Percentiles rank a stretch among this genome's conserved stretches.
Conservation (phyloP, 2,888 invertebrate genomes). For the Meteorus cinctellus region DNA sequence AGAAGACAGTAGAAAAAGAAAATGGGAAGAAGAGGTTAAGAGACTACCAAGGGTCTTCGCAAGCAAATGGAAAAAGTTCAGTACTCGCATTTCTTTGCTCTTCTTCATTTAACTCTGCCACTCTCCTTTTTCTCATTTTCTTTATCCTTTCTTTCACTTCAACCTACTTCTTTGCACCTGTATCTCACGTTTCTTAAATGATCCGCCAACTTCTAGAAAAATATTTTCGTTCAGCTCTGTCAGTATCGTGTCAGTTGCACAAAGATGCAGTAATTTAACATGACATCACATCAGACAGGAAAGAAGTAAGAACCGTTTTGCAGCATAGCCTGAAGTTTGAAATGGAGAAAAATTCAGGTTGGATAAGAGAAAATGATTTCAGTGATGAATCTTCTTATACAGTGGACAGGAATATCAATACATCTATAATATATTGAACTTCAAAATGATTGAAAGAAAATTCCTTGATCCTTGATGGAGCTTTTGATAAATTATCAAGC, state of each 20-base stretch:
- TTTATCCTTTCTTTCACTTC: constrained; percentile 16
- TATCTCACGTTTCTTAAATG: constrained; percentile 24
- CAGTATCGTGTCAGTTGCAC: background rate
- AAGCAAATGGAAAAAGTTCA: constrained; percentile 37
- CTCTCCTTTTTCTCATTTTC: background rate
- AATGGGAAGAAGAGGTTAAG: constrained; percentile 33
- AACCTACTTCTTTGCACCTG: constrained; percentile 3
- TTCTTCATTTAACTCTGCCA: constrained; percentile 26
- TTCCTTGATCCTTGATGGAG: too few species aligned
- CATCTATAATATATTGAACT: too few species aligned
- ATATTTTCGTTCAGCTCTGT: constrained; percentile 27
- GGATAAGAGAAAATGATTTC: too few species aligned
- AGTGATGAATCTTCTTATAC: too few species aligned
- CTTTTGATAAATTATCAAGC: too few species aligned
- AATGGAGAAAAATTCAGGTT: too few species aligned
- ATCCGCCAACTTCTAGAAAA: constrained; percentile 32
- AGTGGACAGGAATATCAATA: too few species aligned
- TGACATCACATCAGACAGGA: background rate
- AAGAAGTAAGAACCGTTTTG: too few species aligned
- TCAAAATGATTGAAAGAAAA: too few species aligned
- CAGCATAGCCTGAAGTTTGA: too few species aligned
- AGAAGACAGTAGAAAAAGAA: constrained; percentile 22
- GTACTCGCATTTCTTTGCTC: constrained; percentile 27
- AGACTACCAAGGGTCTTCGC: constrained; percentile 36
- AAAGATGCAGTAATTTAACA: background rate